These are phyloP conservation scores for Catagonus wagneri DNA, from an alignment of 2,113 vertebrate genomes.

Conservation along the genomic window DNA sequence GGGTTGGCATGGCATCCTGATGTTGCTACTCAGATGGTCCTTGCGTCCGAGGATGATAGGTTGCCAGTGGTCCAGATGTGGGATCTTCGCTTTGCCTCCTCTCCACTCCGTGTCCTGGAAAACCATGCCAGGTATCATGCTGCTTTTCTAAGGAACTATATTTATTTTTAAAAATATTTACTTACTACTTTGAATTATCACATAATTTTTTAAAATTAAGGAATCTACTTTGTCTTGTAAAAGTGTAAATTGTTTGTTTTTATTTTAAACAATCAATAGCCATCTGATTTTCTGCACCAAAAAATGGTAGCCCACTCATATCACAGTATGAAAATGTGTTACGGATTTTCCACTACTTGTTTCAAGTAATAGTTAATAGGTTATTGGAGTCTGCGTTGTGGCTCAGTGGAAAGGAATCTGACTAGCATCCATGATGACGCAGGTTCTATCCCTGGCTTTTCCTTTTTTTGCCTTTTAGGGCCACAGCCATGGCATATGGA, in stretches of 20 bases:
- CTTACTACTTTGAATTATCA: conserved; percentile 36
- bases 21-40: conserved; percentile 96
- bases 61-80: conserved; percentile 98
- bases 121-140: conserved; percentile 93
- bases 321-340: neutral
- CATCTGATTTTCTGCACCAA: conserved; percentile 6
- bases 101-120: conserved; percentile 96
- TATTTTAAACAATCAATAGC: conserved; percentile 22
- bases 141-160: neutral
- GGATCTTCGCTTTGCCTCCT: conserved; percentile 98
- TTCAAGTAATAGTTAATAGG: conserved; percentile 19
- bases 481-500: too few species aligned
- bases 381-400: neutral
- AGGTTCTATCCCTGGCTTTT: too few species aligned
- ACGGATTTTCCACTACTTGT: neutral
- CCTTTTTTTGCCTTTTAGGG: too few species aligned
- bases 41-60: conserved; percentile 97
- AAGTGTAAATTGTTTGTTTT: conserved; percentile 14
- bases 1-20: conserved; percentile 98
- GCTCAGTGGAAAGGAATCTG: too few species aligned
- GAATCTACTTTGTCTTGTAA: neutral
- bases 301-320: neutral
- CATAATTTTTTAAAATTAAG: neutral
- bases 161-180: neutral
- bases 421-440: too few species aligned